These are phyloP conservation scores for Myrmecophaga tridactyla DNA, from an alignment of 2,113 vertebrate genomes.

Conservation along the genomic window DNA sequence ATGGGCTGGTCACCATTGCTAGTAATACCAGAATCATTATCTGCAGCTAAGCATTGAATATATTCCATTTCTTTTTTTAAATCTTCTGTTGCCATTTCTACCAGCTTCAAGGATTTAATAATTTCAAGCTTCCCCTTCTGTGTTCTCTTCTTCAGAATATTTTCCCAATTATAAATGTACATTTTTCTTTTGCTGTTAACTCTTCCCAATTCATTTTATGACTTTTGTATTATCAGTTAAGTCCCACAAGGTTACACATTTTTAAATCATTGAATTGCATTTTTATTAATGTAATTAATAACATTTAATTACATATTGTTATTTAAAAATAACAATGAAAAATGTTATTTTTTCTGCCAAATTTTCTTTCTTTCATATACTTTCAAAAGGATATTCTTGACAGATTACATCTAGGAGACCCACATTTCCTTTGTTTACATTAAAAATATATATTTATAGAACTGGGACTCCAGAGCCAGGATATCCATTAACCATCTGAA, in stretches of 20 bases:
- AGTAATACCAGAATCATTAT: background rate
- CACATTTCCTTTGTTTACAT: background rate
- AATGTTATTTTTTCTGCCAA: background rate
- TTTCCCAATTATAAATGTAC: background rate
- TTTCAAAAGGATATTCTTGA: background rate
- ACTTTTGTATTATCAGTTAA: background rate
- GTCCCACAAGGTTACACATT: no score
- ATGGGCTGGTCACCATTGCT: background rate
- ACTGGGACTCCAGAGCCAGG: background rate
- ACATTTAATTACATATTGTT: no score
- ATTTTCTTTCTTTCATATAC: constrained; percentile 13
- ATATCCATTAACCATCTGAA: background rate
- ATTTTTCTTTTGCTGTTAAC: background rate
- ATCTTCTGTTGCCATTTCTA: background rate
- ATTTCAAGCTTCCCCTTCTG: background rate
- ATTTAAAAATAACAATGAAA: no score
- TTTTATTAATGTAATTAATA: no score
- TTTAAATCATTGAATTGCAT: no score
- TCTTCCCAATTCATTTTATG: constrained; percentile 27
- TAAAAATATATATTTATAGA: background rate
- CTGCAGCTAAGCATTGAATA: background rate
- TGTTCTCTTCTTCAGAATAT: background rate
- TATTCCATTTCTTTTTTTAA: constrained; percentile 16
- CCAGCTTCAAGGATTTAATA: background rate
- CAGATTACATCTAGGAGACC: background rate